Evolutionary conservation across 1,140 invertebrate species (phyloP).

Genomic region (Drosophila ironensis): DNA sequence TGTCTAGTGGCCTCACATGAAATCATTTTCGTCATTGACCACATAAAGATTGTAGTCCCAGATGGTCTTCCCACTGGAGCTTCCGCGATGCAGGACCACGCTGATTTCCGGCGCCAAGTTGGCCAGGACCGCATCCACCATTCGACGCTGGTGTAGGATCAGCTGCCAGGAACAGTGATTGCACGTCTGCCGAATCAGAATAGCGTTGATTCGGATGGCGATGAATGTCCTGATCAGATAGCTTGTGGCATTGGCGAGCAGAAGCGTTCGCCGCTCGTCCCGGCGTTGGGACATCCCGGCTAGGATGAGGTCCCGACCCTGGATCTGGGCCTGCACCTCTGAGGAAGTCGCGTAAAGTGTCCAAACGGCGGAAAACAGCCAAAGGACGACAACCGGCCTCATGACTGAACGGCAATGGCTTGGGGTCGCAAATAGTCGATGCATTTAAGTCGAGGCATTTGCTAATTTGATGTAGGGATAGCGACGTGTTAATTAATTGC

Average conservation of each 20-base stretch:
- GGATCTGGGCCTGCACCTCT: neutral
- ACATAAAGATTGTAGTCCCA: constrained; percentile 58
- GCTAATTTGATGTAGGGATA: constrained; percentile 20
- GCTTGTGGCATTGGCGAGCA: constrained; percentile 26
- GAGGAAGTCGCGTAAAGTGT: neutral
- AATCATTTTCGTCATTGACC: constrained; percentile 20
- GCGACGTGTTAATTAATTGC: constrained; percentile 20
- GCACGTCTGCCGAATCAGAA: constrained; percentile 39
- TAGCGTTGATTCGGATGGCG: constrained; percentile 46
- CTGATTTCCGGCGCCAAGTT: constrained; percentile 10
- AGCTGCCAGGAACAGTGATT: neutral
- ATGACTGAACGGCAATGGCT: constrained; percentile 5
- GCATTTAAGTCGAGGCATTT: too few relatives aligned
- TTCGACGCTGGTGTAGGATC: constrained; percentile 10
- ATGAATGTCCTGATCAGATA: constrained; percentile 33
- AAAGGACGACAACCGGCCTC: constrained; percentile 7
- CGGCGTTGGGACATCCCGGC: neutral
- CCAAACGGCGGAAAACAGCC: constrained; percentile 4
- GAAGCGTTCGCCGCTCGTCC: constrained; percentile 15
- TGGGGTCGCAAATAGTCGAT: too few relatives aligned
- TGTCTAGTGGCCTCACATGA: constrained; percentile 48
- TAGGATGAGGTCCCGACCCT: neutral
- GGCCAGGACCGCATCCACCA: constrained; percentile 38
- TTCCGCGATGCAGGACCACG: constrained; percentile 19
- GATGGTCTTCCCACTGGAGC: neutral